These are phyloP conservation scores for Octomys mimax DNA, from an alignment of 2,797 vertebrate species.

Conservation along the genomic window DNA sequence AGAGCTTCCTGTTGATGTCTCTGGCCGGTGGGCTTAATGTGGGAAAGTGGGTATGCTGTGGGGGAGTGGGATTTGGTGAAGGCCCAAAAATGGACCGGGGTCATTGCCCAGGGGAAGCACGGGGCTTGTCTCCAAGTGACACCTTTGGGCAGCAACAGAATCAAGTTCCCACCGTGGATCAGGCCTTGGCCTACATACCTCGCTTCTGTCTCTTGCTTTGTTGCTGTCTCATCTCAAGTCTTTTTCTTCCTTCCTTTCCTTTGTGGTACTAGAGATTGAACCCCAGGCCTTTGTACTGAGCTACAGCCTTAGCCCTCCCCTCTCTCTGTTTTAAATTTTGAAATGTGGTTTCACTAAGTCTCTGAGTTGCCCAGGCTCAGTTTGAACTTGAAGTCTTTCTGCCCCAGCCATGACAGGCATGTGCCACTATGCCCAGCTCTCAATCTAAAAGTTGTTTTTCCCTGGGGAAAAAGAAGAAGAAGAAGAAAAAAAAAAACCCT, in stretches of 20 bases:
- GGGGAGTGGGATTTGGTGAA: not conserved
- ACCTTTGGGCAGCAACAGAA: not conserved
- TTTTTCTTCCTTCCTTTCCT: not conserved
- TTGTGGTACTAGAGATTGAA: not conserved
- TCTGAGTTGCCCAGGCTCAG: not conserved
- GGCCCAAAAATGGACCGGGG: not conserved
- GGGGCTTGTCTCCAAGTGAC: slow-evolving; percentile 6
- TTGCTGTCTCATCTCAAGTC: not conserved
- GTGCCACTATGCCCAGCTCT: not conserved
- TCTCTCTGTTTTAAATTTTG: not conserved
- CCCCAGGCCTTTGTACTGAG: not conserved
- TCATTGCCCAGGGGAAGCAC: not conserved
- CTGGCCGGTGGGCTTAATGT: not conserved
- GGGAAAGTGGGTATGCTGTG: not conserved
- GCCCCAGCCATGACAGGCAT: not conserved
- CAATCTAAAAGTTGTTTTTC: not conserved
- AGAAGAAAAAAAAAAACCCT: not conserved
- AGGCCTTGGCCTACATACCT: not conserved
- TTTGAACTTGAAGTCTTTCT: not conserved
- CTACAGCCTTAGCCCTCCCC: not conserved
- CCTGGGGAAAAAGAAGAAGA: not conserved
- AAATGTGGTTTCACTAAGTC: not conserved
- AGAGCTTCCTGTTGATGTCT: not conserved
- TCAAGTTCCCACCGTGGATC: not conserved
- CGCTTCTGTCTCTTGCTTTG: slow-evolving; percentile 10